Base-by-base conservation (phyloP, 1,140 invertebrate genomes). In the Xylocopa sonorina region DNA sequence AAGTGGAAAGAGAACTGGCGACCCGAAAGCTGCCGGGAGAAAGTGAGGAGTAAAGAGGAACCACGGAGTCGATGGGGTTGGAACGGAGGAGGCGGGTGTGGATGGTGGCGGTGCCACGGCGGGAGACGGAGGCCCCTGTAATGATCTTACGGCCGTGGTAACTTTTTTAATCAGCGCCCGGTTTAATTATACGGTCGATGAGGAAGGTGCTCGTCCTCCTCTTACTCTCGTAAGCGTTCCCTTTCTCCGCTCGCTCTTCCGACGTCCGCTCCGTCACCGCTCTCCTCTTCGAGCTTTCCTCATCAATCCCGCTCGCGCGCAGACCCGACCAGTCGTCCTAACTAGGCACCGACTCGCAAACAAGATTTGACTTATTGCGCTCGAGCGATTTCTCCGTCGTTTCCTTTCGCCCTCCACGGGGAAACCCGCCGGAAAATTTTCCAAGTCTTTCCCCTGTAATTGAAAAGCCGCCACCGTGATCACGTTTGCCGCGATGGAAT, bases 151-250 rank as follows among this genome's bases (percentile, higher is more conserved):
- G 88, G 88, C 84, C 88, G 87, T 85, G 87, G 91, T 89, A 92
- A 92, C 91, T 92, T 92, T 92, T 92, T 92, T 92, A 92, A 92
- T 92, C 91, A 92, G 91, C 90, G 91, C 89, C 87, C 88, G 88
- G 90, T 92, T 92, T 92, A 92, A 92, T 92, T 92, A 92, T 92
- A 92, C 89, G 91, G 87, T 91, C 91, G 91, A 92, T 91, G 90
- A 90, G 90, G 88, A 92, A 91, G 88, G 87, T 90, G 82, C 86
- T 90, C 84, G 69, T 78, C 51, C 78, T 72, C 75, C 80, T 79
- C 79, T 76, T 51, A 43, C 53, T 71, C 53, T 71, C 63, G 41
- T n/a, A n/a, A n/a, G n/a, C 34, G 48, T 16, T 14, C 57, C 69
- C 41, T 60, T 48, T 53, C 73, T 14, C 48, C 43, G 10, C 18